Base-by-base conservation (phyloP, 2,888 invertebrate genomes). In the Diaprepes abbreviatus region DNA sequence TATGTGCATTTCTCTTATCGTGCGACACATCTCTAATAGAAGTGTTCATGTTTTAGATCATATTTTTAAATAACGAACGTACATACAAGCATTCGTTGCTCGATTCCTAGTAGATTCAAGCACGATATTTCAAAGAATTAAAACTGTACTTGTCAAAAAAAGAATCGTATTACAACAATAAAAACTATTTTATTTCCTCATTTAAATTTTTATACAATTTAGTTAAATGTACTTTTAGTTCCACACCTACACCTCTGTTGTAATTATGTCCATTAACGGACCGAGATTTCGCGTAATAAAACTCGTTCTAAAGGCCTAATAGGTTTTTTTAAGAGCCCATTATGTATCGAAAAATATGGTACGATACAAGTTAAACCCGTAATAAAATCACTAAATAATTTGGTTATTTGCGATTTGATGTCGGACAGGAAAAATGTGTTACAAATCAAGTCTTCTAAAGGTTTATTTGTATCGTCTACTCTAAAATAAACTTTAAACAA, bases 271-370 rank as follows among this genome's bases (percentile, higher is more conserved):
- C 31, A 59, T 16, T 59, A 43, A 31, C 31, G 3, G 16, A 10
- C 16, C 45, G n/a, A 45, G 43, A 33, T 16, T 59, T 59, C 45
- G 59, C 59, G n/a, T 33, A 59, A 59, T 59, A 43, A 43, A 40
- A 12, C 19, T 59, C 59, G 12, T 43, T 59, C 24, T 19, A 45
- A 50, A 48, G 9, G 17, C 48, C 16, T 50, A 48, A 50, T 60
- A 50, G 60, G 35, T 50, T 36, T 48, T n/a, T 50, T 50, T 48
- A 24, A 50, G 48, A 60, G 35, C 24, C n/a, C 60, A 60, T 60
- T 60, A 60, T 60, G 48, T 60, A 33, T 48, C 50, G 35, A 60
- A 60, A n/a, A n/a, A 21, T 33, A 36, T 48, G 50, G 33, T 60
- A 50, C 14, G 21, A 50, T 48, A 35, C 48, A 50, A 35, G 19